These are phyloP conservation scores for Sebastes miniatus DNA, from an alignment of 2,797 vertebrate species.

Conservation along the genomic window DNA sequence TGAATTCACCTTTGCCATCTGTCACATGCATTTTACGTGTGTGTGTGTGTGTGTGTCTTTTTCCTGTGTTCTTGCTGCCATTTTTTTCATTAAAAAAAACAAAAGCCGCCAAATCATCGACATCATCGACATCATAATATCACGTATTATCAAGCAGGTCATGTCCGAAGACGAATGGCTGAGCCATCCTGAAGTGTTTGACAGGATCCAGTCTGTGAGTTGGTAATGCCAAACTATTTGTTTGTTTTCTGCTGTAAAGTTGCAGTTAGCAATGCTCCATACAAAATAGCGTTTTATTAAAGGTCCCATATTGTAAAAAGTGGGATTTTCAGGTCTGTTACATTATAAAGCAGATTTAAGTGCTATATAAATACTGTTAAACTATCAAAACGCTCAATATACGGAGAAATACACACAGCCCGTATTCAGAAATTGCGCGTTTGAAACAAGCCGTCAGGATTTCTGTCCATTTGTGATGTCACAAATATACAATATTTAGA, in stretches of 20 bases:
- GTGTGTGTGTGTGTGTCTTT: background rate
- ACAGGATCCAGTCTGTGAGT: background rate
- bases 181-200: background rate
- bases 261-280: background rate
- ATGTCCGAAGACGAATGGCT: background rate
- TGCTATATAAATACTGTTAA: too few species aligned
- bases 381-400: too few species aligned
- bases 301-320: too few species aligned
- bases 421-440: too few species aligned
- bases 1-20: slow-evolving; percentile 29
- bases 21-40: background rate
- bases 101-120: slow-evolving; percentile 6
- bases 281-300: background rate
- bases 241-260: background rate
- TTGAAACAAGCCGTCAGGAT: too few species aligned
- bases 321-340: too few species aligned
- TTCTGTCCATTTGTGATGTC: too few species aligned
- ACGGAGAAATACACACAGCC: too few species aligned
- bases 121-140: background rate
- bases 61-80: slow-evolving; percentile 9
- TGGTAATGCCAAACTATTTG: background rate
- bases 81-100: slow-evolving; percentile 11
- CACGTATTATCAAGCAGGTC: background rate
- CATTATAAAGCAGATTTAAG: too few species aligned
- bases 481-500: too few species aligned